These are phyloP conservation scores for Antennarius striatus DNA, from an alignment of 2,113 vertebrate species.

Conservation along the genomic window DNA sequence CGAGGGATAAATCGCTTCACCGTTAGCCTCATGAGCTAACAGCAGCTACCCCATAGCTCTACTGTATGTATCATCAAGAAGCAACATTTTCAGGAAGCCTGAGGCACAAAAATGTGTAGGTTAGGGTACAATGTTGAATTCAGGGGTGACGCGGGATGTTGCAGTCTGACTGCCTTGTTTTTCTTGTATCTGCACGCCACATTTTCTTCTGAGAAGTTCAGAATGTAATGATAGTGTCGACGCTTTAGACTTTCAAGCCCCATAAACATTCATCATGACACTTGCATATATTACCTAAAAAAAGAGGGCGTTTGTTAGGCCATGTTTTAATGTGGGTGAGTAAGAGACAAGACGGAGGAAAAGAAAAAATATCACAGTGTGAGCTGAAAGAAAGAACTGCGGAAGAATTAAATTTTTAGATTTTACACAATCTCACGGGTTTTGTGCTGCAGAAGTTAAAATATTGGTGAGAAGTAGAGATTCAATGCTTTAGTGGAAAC, in stretches of 20 bases:
- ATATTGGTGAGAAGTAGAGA: slow-evolving; percentile 39
- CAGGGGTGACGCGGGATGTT: too few relatives aligned
- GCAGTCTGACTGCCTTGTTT: too few relatives aligned
- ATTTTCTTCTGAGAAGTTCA: too few relatives aligned
- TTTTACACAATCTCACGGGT: slow-evolving; percentile 24
- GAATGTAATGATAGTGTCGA: too few relatives aligned
- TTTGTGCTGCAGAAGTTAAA: slow-evolving; percentile 37
- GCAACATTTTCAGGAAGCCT: too few relatives aligned
- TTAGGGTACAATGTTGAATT: too few relatives aligned
- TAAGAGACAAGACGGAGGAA: slow-evolving; percentile 6
- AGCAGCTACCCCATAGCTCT: not conserved
- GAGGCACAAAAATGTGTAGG: too few relatives aligned
- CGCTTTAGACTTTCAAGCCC: too few relatives aligned
- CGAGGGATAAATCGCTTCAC: not conserved
- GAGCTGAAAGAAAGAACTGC: slow-evolving; percentile 13
- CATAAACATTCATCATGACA: too few relatives aligned
- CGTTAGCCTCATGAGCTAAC: not conserved
- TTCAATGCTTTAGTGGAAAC: slow-evolving; percentile 32
- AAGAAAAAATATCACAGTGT: slow-evolving; percentile 12
- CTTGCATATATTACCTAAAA: not conserved
- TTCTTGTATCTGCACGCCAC: too few relatives aligned
- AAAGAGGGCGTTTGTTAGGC: slow-evolving; percentile 40
- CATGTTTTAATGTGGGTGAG: slow-evolving; percentile 22
- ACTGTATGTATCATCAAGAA: not conserved
- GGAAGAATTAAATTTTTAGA: not conserved